Evolutionary conservation across 2,113 vertebrate genomes (phyloP), one percentile per base, ranked within the genome.

Genomic region (Melozone crissalis): DNA sequence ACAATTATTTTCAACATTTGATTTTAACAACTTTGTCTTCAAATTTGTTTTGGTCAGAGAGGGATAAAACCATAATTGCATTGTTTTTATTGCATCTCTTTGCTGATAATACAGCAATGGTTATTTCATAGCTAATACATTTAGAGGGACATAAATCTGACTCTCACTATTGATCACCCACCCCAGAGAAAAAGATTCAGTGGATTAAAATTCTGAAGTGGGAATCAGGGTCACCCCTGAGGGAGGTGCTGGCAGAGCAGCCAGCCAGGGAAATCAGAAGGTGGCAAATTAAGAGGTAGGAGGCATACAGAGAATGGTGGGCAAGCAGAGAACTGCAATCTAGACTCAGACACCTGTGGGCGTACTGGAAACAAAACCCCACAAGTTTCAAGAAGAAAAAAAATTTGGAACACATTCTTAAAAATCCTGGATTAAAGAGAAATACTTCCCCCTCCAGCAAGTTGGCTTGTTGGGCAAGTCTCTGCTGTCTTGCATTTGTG

Each of bases 181-280:
- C 49, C 46, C 37, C 46, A 88, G 73, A 19, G 41, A 76, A 87
- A 62, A 69, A 57, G 43, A 79, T 79, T 96, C 94, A 77, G 55
- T 85, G 93, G 87, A 95, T 97, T 97, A 96, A 97, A 94, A 94
- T 89, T 91, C 91, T 96, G 79, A 84, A 81, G 81, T 76, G 69
- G 68, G 94, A 85, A 58, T 59, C 90, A 91, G 84, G 33, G 71
- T 91, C 14, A 37, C 58, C 85, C 90, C 91, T 82, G 77, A 88
- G 59, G 84, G 90, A 96, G 39, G 33, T 92, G 47, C 77, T 83
- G 72, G 67, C 93, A 71, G 66, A 84, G 73, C 69, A 91, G 65
- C 90, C 57, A 61, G 67, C 89, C 30, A 24, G 73, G 83, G 87
- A 95, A 96, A 93, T 91, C 75, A 96, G 84, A 93, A 93, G 43